Base-by-base conservation (phyloP, 2,113 vertebrate species). In the Sialia sialis region DNA sequence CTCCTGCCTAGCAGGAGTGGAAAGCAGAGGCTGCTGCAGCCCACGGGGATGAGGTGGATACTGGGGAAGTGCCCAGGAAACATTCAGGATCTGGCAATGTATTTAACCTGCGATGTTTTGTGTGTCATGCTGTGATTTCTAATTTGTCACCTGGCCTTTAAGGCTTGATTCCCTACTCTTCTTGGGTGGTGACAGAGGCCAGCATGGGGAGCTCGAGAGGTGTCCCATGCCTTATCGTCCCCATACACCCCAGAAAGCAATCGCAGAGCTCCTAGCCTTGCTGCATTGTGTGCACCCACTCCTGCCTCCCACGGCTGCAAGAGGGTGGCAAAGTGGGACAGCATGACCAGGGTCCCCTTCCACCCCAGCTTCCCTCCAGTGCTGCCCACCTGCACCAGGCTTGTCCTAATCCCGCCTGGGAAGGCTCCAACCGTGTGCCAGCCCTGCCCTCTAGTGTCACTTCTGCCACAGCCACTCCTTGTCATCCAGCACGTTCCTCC, bases 381-480 rank as follows among this genome's bases (percentile, higher is more conserved):
- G 19, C 67, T 17, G 12, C 13, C 52, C 34, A 6, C 21, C 17
- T 6, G 51, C 29, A 1, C 7, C 16, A 30, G 39, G 8, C 18
- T 51, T 6, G 58, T 58, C 20, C 25, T 46, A 34, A 34, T n/a
- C 25, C 26, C 30, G 58, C 41, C 63, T 12, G 54, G 49, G 72
- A 58, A 87, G 20, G 63, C 59, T 94, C 73, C 91, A 93, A 72
- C 30, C n/a, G 81, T 68, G 96, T 69, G 95, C 93, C n/a, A 27
- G 86, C 96, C 96, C 96, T 97, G 96, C 95, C 97, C 97, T 97
- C 98, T 97, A 92, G 96, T 86, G 98, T 96, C 60, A 2, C 22
- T 67, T 63, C 69, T 92, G 78, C 72, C 48, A 44, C 93, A 75
- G 17, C 48, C 36, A 16, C 36, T 20, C 39, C 43, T 41, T 10